Conservation (phyloP, 2,113 vertebrate genomes). For the Eurypyga helias region DNA sequence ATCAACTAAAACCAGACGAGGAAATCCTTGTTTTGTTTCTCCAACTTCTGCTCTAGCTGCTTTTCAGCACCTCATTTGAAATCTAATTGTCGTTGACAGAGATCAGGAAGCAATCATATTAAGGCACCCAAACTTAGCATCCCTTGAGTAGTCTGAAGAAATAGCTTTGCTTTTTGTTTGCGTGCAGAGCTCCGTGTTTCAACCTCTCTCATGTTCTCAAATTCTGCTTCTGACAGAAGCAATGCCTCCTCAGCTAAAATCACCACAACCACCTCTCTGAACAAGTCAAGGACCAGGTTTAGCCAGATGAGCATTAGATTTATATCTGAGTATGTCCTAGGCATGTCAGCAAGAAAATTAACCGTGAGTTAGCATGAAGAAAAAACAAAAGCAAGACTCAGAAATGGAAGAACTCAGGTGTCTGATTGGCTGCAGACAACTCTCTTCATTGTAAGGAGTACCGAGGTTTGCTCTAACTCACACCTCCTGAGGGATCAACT, state of each 20-base stretch:
- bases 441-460: background rate
- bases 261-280: background rate
- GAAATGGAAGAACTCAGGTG: background rate
- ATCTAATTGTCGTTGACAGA: background rate
- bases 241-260: background rate
- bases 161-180: background rate
- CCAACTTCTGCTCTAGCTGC: background rate
- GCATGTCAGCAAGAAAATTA: background rate
- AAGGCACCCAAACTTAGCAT: background rate
- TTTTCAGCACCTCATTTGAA: background rate
- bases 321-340: background rate
- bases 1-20: background rate
- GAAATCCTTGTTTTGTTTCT: constrained; percentile 8
- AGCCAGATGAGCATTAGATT: background rate
- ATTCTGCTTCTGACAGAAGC: background rate
- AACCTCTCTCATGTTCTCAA: background rate
- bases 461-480: background rate
- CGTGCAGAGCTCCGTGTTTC: background rate
- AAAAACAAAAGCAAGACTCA: background rate
- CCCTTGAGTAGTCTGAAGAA: background rate
- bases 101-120: background rate
- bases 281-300: background rate
- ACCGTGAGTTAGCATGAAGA: background rate
- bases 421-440: background rate
- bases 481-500: background rate